Base-by-base conservation (phyloP, 1,140 invertebrate genomes). In the Prorops nasuta region DNA sequence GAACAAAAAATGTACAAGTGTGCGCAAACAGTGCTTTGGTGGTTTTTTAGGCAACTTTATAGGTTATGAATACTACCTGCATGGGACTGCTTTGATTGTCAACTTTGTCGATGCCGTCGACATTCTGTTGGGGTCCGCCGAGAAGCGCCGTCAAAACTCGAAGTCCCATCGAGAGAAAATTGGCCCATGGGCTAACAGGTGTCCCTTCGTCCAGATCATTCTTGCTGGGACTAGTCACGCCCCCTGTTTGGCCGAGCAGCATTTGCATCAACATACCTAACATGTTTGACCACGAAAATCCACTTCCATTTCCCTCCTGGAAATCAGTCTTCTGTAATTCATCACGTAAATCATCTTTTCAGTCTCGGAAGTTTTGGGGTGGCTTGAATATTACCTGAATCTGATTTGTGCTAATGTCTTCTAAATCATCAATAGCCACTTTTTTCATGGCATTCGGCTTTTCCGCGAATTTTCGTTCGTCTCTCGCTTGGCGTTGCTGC, bases 361-460 rank as follows among this genome's bases (percentile, higher is more conserved):
- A n/a, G n/a, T n/a, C n/a, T n/a, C n/a, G n/a, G n/a, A n/a, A n/a
- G n/a, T n/a, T n/a, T 35, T 35, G 34, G 9, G 7, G 3, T 35
- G 4, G 3, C 34, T 35, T 4, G 34, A 16, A 12, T 46, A 28
- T 68, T 65, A 80, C 89, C 48, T 83, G 82, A 61, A 92, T 87
- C 51, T 87, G 85, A 72, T 92, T 92, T 32, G 83, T 89, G 61
- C 87, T 84, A 49, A 90, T 83, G 56, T 92, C 89, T 53, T 91
- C 88, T 42, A 91, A 74, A 64, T 91, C 87, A 66, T 91, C 89
- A 2, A 89, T 64, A 0, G 86, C 85, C 1, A 92, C 89, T 77
- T 93, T 93, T 72, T 93, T 93, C 61, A 89, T 83, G 2, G 88
- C 85, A 64, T 93, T 93, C 6, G 90, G 87, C 74, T 93, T 93